Base-by-base conservation (phyloP, 1,140 invertebrate species). In the Pseudomyrmex dendroicus region DNA sequence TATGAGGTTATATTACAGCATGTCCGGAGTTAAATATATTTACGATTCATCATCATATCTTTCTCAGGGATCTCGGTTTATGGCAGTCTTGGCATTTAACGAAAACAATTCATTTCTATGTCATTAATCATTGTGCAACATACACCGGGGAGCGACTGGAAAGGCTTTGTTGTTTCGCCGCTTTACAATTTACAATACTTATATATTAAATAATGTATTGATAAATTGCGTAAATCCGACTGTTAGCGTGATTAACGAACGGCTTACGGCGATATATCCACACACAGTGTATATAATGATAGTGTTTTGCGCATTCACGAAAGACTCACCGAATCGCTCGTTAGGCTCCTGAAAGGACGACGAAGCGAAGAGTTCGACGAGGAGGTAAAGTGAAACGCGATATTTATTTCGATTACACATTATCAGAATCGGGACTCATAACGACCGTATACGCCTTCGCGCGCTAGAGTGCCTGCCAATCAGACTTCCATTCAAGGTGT, bases 401-500 rank as follows among this genome's bases (percentile, higher is more conserved):
- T 80, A 72, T 80, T 59, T 72, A 72, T 48, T 62, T 70, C 66
- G 54, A 80, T 72, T 72, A 61, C n/a, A 17, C 54, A 72, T 70
- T 73, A 52, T 74, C 17, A 62, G 67, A 59, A 80, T 80, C 57
- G 54, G 12, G 56, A 48, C 12, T 73, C 73, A 9, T 70, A 80
- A 73, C 44, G 74, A 80, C 35, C 73, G 8, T 61, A 35, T 35
- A 52, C 48, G 62, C n/a, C 13, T 76, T 25, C 35, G 50, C 61
- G 48, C 57, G 5, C 48, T 56, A 62, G 54, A 82, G 48, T 48
- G 62, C 44, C 63, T 61, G 76, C 63, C 73, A 77, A 77, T 77
- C 82, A 78, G 63, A 25, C 67, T 4, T 54, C 76, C 66, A 80
- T 80, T 80, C 76, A 80, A 44, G 56, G 44, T 70, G 76, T 80